A percentile compares a stretch with the other conserved stretches of the same genome.
These are phyloP conservation scores for Oryctes rhinoceros DNA, from an alignment of 1,140 invertebrate genomes.

Conservation along the genomic window DNA sequence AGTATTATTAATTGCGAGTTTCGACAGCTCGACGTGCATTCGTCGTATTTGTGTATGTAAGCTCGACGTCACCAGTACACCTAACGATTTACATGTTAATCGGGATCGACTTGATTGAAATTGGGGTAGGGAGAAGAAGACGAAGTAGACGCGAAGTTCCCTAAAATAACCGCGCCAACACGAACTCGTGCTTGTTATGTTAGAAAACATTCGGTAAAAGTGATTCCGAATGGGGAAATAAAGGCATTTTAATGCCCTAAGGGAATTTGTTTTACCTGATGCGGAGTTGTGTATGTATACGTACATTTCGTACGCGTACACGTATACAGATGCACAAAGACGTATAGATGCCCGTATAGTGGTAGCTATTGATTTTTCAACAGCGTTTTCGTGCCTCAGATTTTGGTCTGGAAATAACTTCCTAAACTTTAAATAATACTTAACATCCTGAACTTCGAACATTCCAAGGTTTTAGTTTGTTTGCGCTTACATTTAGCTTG, in stretches of 20 bases:
- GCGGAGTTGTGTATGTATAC: not conserved
- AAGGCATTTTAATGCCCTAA: not conserved
- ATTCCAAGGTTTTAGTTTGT: no score
- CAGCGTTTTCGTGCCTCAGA: no score
- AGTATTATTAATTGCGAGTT: conserved; percentile 27
- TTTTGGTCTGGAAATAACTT: no score
- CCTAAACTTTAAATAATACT: no score
- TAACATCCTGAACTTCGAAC: no score
- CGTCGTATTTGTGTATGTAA: not conserved
- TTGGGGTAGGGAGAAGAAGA: not conserved
- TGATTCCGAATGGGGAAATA: not conserved
- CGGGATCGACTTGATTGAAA: not conserved
- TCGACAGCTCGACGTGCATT: conserved; percentile 2
- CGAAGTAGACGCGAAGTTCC: not conserved
- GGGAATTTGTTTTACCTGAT: not conserved
- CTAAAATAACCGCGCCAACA: not conserved
- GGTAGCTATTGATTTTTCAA: no score
- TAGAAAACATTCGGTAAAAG: not conserved
- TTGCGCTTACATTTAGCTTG: no score
- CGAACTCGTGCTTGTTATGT: not conserved
- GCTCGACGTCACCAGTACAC: not conserved
- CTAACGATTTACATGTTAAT: conserved; percentile 19
- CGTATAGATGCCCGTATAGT: not conserved
- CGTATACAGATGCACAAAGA: no score
- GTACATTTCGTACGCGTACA: not conserved